A percentile compares a stretch with the other conserved stretches of the same genome.
These are phyloP conservation scores for Cephalopterus ornatus DNA, from an alignment of 2,113 vertebrate genomes.

Conservation along the genomic window DNA sequence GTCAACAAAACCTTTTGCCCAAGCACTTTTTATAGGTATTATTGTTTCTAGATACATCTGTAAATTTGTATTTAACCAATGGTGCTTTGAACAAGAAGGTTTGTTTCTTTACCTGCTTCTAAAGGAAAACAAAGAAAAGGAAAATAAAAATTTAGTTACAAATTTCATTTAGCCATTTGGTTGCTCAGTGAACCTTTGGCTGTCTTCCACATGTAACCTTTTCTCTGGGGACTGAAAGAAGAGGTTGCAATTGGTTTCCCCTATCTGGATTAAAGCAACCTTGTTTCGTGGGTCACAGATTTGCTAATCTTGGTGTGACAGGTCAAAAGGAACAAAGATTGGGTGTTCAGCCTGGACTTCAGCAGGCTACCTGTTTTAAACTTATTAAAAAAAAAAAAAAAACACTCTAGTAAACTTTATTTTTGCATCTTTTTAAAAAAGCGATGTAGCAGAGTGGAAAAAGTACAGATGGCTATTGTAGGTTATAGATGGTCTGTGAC, in stretches of 20 bases:
- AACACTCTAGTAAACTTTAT: background rate
- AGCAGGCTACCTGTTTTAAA: background rate
- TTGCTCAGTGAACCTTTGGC: background rate
- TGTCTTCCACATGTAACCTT: background rate
- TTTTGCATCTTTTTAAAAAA: background rate
- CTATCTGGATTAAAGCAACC: background rate
- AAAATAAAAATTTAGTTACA: background rate
- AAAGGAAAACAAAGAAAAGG: background rate
- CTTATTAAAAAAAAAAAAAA: background rate
- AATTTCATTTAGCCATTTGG: slow-evolving; percentile 1
- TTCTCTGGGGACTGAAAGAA: background rate
- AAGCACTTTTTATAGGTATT: background rate
- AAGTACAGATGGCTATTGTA: background rate
- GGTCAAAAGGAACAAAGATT: slow-evolving; percentile 28
- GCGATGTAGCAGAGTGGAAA: background rate
- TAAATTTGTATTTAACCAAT: background rate
- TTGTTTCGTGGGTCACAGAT: slow-evolving; percentile 48
- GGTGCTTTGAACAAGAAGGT: background rate
- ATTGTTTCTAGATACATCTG: background rate
- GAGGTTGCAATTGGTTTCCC: slow-evolving; percentile 26
- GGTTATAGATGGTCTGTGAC: background rate
- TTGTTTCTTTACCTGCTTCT: background rate
- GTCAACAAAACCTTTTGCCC: background rate
- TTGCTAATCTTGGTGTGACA: slow-evolving; percentile 41
- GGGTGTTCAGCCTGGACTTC: background rate